Base-by-base conservation (phyloP, 2,888 invertebrate species). In the Tenthredo notha region DNA sequence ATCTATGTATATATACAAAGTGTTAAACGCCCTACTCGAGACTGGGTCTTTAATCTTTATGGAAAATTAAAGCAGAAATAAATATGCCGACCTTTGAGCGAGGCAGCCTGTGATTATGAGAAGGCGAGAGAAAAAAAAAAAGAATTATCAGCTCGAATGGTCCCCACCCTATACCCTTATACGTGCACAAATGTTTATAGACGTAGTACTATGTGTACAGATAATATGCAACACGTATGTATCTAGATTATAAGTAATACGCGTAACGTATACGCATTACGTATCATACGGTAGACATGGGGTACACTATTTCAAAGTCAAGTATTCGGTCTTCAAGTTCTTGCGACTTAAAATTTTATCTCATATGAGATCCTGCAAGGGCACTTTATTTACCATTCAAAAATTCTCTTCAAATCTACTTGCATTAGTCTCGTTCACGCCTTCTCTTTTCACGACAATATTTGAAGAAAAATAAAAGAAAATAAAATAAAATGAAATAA, bases 51-150 rank as follows among this genome's bases (percentile, higher is more conserved):
- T 83, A 83, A 83, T 83, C 83, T 83, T 83, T 83, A 83, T 83
- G 83, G 83, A 83, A 83, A 83, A 83, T 83, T 83, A 83, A 83
- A 83, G 83, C 83, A 83, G 83, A 50, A 70, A 83, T 83, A 83
- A 83, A 83, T 67, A 83, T 80, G 61, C 80, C 80, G 80, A 80
- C 80, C 80, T 80, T 58, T 80, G 80, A 80, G 80, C 61, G 80
- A 80, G 80, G 37, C 61, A 80, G 61, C 61, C 80, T 61, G 80
- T 80, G 80, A 80, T 80, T 80, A 80, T 61, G 37, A 80, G 21
- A 37, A 58, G 80, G 40, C 37, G 80, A 58, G 61, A 80, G 80
- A 77, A 40, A 54, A 37, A 61, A 77, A 40, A 54, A 37, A 61
- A 61, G 61, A 80, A 80, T 80, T 58, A 80, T 80, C 80, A 80